Conservation (phyloP, 2,797 vertebrate species). For the Enteromius thamalakanensis region DNA sequence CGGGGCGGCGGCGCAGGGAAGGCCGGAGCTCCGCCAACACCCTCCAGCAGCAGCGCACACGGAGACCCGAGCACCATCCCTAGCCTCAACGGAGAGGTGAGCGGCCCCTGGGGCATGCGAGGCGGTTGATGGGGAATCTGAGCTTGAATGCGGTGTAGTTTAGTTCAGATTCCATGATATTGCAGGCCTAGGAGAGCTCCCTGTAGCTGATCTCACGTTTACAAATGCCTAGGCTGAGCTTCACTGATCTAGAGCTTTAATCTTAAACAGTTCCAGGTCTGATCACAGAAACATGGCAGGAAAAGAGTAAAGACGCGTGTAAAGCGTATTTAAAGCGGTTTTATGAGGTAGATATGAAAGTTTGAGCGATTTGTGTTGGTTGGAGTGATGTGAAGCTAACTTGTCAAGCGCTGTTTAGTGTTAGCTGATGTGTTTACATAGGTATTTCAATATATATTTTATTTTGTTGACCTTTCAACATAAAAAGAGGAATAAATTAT, state of each 20-base stretch:
- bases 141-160: background rate
- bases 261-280: conserved; percentile 4
- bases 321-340: background rate
- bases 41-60: conserved; percentile 70
- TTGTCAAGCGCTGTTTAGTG: background rate
- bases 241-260: conserved; percentile 23
- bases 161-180: background rate
- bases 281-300: background rate
- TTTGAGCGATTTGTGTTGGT: background rate
- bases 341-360: background rate
- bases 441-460: background rate
- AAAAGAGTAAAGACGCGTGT: background rate
- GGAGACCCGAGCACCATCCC: conserved; percentile 69
- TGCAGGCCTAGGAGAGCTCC: background rate
- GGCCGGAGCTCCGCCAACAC: conserved; percentile 82
- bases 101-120: conserved; percentile 43
- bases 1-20: conserved; percentile 88
- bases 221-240: conserved; percentile 4
- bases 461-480: background rate
- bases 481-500: background rate
- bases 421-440: conserved; percentile 10
- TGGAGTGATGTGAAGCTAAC: conserved; percentile 17
- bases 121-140: conserved; percentile 3
- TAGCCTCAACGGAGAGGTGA: conserved; percentile 82
- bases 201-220: conserved; percentile 26